These are phyloP conservation scores for Drosophila punjabiensis DNA, from an alignment of 1,140 invertebrate species.

Conservation along the genomic window DNA sequence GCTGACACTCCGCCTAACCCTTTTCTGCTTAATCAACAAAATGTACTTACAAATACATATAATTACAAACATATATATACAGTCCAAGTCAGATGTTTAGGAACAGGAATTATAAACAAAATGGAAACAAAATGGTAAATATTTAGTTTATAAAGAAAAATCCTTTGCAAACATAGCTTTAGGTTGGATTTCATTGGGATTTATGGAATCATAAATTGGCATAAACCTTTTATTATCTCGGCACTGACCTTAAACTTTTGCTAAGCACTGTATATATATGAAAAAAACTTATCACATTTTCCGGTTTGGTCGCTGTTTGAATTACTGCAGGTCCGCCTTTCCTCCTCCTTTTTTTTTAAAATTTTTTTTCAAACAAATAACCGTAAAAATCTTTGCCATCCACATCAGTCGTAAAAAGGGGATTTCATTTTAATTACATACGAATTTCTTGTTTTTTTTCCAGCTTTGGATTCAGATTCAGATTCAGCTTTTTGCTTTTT, in stretches of 20 bases:
- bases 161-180: too few relatives aligned
- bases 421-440: conserved; percentile 82
- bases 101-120: not conserved
- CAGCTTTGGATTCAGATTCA: not conserved
- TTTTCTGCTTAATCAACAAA: conserved; percentile 52
- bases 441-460: conserved; percentile 63
- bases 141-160: not conserved
- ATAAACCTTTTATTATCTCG: conserved; percentile 22
- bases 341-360: conserved; percentile 4
- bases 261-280: conserved; percentile 35
- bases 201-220: too few relatives aligned
- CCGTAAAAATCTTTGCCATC: conserved; percentile 75
- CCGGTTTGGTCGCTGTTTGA: conserved; percentile 61
- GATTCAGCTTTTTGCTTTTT: conserved; percentile 51
- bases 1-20: conserved; percentile 40
- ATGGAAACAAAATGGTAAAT: not conserved
- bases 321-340: conserved; percentile 62
- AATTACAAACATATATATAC: conserved; percentile 7
- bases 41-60: conserved; percentile 41
- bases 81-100: not conserved
- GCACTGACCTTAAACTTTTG: conserved; percentile 2
- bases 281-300: conserved; percentile 67
- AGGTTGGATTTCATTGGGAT: too few relatives aligned
- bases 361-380: conserved; percentile 62
- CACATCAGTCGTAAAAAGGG: conserved; percentile 73